Evolutionary conservation across 2,888 invertebrate genomes (phyloP).

Genomic region (Troglohyphantes excavatus): DNA sequence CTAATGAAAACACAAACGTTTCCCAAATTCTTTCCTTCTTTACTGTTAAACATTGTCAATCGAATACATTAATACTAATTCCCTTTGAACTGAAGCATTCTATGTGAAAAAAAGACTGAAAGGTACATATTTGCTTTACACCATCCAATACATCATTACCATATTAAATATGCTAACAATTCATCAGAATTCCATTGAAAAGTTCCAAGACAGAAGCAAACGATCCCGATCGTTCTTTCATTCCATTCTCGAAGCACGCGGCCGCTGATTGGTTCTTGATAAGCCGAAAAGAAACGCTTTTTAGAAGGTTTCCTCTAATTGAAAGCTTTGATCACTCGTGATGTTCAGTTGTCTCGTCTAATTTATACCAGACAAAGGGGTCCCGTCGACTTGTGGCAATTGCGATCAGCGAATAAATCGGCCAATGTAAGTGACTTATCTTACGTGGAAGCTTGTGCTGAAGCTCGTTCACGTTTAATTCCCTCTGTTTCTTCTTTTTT

Average conservation of each 20-base stretch:
- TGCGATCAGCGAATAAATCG: slow-evolving; percentile 6
- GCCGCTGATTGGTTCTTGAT: neutral
- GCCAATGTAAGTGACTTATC: slow-evolving; percentile 25
- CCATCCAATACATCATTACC: too few species aligned
- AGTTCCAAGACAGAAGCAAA: neutral
- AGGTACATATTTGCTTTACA: too few species aligned
- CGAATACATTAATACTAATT: too few species aligned
- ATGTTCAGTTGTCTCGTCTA: slow-evolving; percentile 6
- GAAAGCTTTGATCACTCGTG: slow-evolving; percentile 53
- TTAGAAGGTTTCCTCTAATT: slow-evolving; percentile 22
- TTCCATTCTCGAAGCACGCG: neutral
- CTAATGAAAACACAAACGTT: too few species aligned
- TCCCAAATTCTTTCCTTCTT: too few species aligned
- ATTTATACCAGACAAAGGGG: slow-evolving; percentile 52
- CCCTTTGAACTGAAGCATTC: too few species aligned
- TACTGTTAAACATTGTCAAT: too few species aligned
- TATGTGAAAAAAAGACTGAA: too few species aligned
- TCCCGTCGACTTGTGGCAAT: neutral
- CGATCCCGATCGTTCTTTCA: neutral
- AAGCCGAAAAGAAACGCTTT: neutral
- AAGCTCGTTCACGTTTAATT: slow-evolving; percentile 9
- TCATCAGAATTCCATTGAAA: neutral
- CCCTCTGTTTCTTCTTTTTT: slow-evolving; percentile 16
- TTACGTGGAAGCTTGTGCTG: slow-evolving; percentile 3
- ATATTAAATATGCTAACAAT: neutral